Evolutionary conservation across 2,888 invertebrate genomes (phyloP).

Genomic region (Nephrotoma appendiculata): DNA sequence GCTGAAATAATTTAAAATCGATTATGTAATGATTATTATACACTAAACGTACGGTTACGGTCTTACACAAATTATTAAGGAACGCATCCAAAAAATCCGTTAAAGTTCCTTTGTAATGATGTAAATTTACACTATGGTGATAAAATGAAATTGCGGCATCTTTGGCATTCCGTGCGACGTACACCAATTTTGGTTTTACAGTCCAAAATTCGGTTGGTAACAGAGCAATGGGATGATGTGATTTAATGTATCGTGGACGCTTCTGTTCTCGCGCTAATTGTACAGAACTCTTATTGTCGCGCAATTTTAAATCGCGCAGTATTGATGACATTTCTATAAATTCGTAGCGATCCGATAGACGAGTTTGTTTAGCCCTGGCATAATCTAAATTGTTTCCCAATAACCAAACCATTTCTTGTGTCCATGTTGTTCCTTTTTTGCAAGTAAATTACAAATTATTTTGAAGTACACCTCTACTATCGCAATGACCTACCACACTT

Average conservation of each 20-base stretch:
- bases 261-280: background rate
- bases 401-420: background rate
- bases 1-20: background rate
- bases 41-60: no score
- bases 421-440: background rate
- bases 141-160: background rate
- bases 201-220: background rate
- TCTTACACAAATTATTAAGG: background rate
- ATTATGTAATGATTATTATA: no score
- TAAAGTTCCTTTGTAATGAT: background rate
- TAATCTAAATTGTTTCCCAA: background rate
- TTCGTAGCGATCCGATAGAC: background rate
- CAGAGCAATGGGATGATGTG: background rate
- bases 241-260: background rate
- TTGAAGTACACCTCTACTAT: no score
- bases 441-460: background rate
- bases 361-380: background rate
- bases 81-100: background rate
- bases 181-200: background rate
- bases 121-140: background rate
- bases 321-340: background rate
- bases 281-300: background rate
- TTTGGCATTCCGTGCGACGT: background rate
- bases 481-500: no score
- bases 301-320: background rate